A percentile compares a stretch with the other conserved stretches of the same genome.
Evolutionary conservation across 2,797 vertebrate species (phyloP).

Genomic region (Pseudochirops cupreus): DNA sequence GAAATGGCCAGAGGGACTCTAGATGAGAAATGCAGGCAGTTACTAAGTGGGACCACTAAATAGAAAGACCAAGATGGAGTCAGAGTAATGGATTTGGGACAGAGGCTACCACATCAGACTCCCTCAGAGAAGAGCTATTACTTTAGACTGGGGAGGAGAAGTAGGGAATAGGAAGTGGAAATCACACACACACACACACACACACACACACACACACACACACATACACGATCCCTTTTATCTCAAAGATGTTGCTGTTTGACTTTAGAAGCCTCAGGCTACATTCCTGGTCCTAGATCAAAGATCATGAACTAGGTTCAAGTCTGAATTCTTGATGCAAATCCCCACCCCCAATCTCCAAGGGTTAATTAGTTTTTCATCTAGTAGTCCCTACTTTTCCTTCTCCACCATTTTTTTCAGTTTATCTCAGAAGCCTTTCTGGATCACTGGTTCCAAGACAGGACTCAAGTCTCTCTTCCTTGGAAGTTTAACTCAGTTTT

Average conservation of each 20-base stretch:
- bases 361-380: conserved; percentile 69
- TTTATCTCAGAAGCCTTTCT: conserved; percentile 15
- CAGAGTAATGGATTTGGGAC: not conserved
- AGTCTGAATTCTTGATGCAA: conserved; percentile 56
- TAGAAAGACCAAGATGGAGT: not conserved
- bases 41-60: not conserved
- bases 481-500: not conserved
- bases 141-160: not conserved
- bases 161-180: not conserved
- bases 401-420: not conserved
- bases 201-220: not conserved
- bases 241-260: not conserved
- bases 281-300: conserved; percentile 44
- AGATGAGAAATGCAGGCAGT: not conserved
- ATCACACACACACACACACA: not conserved
- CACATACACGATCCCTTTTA: not conserved
- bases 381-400: conserved; percentile 49
- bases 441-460: conserved; percentile 15
- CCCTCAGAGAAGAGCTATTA: not conserved
- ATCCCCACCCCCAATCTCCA: conserved; percentile 2
- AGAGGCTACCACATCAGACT: not conserved
- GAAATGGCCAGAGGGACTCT: not conserved
- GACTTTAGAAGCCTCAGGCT: conserved; percentile 34
- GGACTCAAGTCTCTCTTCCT: not conserved
- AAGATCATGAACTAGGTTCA: conserved; percentile 59